A percentile compares a stretch with the other conserved stretches of the same genome.
These are phyloP conservation scores for Miichthys miiuy DNA, from an alignment of 2,797 vertebrate species.

Conservation along the genomic window DNA sequence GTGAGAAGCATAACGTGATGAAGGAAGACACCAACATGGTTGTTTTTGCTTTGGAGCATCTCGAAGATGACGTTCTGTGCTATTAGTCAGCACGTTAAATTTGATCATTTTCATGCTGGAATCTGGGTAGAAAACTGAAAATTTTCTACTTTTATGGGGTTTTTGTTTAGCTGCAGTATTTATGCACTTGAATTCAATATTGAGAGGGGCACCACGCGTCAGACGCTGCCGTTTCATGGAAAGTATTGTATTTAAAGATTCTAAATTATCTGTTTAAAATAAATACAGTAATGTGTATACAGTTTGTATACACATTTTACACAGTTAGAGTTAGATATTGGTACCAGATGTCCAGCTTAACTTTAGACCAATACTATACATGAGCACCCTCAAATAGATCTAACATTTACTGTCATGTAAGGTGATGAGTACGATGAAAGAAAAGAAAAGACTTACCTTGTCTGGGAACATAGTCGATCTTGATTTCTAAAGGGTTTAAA, in stretches of 20 bases:
- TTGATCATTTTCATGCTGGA: neutral
- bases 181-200: too few species aligned
- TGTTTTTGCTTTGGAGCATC: neutral
- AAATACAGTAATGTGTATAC: too few species aligned
- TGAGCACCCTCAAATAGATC: neutral
- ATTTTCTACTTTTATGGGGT: too few species aligned
- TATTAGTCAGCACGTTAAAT: neutral
- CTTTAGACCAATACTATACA: neutral
- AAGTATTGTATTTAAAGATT: too few species aligned
- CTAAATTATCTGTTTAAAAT: too few species aligned
- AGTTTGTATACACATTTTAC: too few species aligned
- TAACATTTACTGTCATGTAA: neutral
- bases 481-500: constrained; percentile 86
- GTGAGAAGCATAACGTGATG: neutral
- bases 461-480: constrained; percentile 91
- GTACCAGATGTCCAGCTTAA: neutral
- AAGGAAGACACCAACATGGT: neutral
- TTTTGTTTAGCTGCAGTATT: too few species aligned
- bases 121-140: neutral
- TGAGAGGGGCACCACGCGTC: too few species aligned
- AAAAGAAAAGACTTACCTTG: constrained; percentile 74
- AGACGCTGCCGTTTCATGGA: too few species aligned
- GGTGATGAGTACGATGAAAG: too few species aligned
- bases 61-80: neutral
- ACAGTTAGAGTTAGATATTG: too few species aligned